These are phyloP conservation scores for Siniperca scherzeri DNA, from an alignment of 2,797 vertebrate species.

Conservation along the genomic window DNA sequence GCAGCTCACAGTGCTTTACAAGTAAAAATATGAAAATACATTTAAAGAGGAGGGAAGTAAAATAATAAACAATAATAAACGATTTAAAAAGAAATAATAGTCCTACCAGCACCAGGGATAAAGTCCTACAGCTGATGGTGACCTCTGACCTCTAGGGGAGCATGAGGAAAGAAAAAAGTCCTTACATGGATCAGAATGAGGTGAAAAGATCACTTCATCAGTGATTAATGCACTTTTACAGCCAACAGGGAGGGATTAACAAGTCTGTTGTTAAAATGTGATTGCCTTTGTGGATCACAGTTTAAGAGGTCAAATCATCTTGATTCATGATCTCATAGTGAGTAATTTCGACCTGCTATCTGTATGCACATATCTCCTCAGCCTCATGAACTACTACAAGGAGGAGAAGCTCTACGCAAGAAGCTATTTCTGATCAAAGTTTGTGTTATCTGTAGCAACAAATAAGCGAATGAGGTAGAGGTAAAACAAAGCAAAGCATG, in stretches of 20 bases:
- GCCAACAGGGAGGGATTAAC: background rate
- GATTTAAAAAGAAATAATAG: background rate
- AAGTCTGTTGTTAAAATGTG: background rate
- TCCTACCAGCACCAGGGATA: background rate
- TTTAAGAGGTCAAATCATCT: conserved; percentile 1
- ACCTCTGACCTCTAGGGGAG: conserved; percentile 15
- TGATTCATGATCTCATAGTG: background rate
- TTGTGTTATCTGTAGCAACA: conserved; percentile 39
- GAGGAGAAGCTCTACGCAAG: background rate
- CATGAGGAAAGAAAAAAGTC: background rate
- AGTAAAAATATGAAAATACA: background rate
- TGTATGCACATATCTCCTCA: background rate
- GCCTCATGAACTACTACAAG: background rate
- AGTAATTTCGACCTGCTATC: background rate
- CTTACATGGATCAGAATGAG: background rate
- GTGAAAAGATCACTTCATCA: background rate
- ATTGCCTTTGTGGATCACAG: background rate
- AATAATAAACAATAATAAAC: background rate
- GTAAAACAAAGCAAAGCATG: conserved; percentile 47
- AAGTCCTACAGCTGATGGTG: background rate
- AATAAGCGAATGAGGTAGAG: background rate
- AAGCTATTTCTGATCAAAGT: conserved; percentile 16
- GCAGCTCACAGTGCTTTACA: background rate
- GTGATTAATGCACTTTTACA: background rate
- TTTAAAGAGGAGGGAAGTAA: background rate